phyloP scores from a whole-genome alignment of 2,113 vertebrate species.

The Plotosus lineatus region DNA sequence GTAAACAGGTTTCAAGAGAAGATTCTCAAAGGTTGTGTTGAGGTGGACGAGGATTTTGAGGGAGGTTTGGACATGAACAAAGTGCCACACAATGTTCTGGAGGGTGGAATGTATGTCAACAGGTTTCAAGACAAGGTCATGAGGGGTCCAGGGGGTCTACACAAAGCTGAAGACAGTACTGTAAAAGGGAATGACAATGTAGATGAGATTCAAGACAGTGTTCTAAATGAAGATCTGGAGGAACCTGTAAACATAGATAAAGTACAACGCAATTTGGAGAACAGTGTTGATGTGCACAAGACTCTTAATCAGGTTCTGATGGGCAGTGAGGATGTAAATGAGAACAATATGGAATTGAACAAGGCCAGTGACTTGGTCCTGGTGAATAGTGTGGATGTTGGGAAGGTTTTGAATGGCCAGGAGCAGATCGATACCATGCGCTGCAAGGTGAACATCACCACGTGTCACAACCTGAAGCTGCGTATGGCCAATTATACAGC shows the following conservation, averaged over 20 bases:
- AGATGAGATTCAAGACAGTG: not conserved
- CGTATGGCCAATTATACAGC: conserved; percentile 90
- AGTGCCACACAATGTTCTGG: not conserved
- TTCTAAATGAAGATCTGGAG: not conserved
- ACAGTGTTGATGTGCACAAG: not conserved
- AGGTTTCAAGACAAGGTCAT: not conserved
- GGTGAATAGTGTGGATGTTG: not conserved
- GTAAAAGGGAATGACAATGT: not conserved
- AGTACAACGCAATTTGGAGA: not conserved
- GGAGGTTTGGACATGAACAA: not conserved
- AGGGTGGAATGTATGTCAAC: conserved; percentile 32
- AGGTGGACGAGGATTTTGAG: not conserved
- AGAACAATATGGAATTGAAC: not conserved
- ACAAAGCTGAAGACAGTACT: not conserved
- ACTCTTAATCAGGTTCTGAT: not conserved
- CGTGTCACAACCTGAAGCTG: conserved; percentile 83
- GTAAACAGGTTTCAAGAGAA: not conserved
- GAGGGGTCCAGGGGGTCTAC: not conserved
- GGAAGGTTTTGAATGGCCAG: conserved; percentile 25
- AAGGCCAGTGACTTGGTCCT: not conserved
- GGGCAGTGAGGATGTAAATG: not conserved
- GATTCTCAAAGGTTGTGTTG: not conserved
- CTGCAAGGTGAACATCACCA: conserved; percentile 93
- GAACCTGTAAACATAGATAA: conserved; percentile 31
- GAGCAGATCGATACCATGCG: conserved; percentile 77